Conservation (phyloP, 2,888 invertebrate species). For the Schrankia costaestrigalis region DNA sequence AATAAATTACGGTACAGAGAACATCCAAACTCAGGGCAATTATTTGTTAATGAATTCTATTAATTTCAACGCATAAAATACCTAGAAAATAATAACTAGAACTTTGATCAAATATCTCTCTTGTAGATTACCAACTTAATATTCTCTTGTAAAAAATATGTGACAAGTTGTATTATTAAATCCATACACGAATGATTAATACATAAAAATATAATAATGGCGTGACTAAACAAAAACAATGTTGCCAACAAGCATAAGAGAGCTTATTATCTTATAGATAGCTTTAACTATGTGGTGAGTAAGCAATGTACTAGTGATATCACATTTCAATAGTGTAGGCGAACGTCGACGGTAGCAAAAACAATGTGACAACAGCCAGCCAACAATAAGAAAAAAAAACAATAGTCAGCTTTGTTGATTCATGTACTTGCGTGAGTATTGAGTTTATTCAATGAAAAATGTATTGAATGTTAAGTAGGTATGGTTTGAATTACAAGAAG, state of each 20-base stretch:
- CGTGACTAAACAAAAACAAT: constrained; percentile 32
- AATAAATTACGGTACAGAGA: no score
- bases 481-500: no score
- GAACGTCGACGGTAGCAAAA: constrained; percentile 17
- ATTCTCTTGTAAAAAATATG: no score
- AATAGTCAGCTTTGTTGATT: constrained; percentile 6
- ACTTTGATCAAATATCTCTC: no score
- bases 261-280: constrained; percentile 40
- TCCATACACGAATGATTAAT: background rate
- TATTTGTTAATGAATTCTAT: no score
- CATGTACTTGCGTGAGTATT: constrained; percentile 2
- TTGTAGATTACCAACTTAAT: no score
- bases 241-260: constrained; percentile 35
- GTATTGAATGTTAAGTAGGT: no score
- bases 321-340: constrained; percentile 35
- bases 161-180: no score
- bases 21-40: constrained; percentile 18
- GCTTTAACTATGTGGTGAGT: constrained; percentile 40
- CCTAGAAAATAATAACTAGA: no score
- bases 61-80: no score
- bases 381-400: constrained; percentile 14
- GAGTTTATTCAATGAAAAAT: constrained; percentile 1
- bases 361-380: constrained; percentile 14
- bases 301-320: constrained; percentile 34
- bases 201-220: constrained; percentile 40